Evolutionary conservation across 2,113 vertebrate genomes (phyloP).

Genomic region (Dasyurus viverrinus): DNA sequence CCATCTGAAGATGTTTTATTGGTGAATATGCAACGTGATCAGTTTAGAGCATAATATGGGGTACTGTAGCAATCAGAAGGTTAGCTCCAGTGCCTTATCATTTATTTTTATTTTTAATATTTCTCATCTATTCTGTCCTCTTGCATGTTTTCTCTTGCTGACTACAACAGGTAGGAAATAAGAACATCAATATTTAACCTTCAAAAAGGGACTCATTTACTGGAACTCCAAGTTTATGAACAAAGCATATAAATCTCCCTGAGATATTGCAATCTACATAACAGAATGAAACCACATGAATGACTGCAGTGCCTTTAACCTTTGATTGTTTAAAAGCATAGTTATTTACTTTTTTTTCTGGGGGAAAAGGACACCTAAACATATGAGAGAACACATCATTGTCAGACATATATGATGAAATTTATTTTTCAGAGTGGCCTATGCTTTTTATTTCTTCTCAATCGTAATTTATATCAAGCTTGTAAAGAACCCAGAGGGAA

Average conservation of each 20-base stretch:
- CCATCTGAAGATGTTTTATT: not conserved
- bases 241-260: constrained; percentile 80
- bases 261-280: constrained; percentile 80
- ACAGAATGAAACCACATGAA: constrained; percentile 80
- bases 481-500: constrained; percentile 78
- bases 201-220: constrained; percentile 81
- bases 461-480: constrained; percentile 77
- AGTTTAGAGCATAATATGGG: not conserved
- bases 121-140: constrained; percentile 39
- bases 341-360: constrained; percentile 70
- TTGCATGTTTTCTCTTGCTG: constrained; percentile 58
- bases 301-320: constrained; percentile 80
- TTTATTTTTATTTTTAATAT: not conserved
- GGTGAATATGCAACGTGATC: not conserved
- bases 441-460: not conserved
- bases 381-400: constrained; percentile 15
- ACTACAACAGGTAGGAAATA: constrained; percentile 74
- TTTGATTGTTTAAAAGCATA: constrained; percentile 83
- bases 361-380: constrained; percentile 47
- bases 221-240: constrained; percentile 82
- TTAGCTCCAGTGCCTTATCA: constrained; percentile 43
- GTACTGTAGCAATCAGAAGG: not conserved
- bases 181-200: constrained; percentile 86
- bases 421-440: constrained; percentile 62
- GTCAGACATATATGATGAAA: constrained; percentile 62